These are phyloP conservation scores for Holothuria glaberrima DNA, from an alignment of 35 echinoderm and acorn worm species.

Conservation along the genomic window DNA sequence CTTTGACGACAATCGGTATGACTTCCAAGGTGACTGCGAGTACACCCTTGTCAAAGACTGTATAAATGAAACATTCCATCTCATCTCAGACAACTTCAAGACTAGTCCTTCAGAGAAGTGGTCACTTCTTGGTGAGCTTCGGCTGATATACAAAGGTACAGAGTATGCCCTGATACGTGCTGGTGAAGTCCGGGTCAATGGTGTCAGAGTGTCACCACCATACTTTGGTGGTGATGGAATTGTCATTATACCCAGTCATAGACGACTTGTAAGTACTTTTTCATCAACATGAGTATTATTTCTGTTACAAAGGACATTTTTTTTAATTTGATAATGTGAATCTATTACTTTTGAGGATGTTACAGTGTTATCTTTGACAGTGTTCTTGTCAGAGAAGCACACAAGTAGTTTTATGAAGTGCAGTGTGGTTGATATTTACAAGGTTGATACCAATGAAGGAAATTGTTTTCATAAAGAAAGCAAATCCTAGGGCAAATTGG, in stretches of 20 bases:
- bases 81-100: slow-evolving; percentile 78
- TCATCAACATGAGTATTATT: too few relatives aligned
- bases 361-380: neutral
- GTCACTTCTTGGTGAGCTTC: slow-evolving; percentile 13
- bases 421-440: too few relatives aligned
- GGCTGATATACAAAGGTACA: slow-evolving; percentile 16
- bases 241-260: slow-evolving; percentile 3
- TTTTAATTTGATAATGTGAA: neutral
- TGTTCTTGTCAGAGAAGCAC: neutral
- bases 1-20: slow-evolving; percentile 67
- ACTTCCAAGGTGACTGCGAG: slow-evolving; percentile 89
- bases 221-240: slow-evolving; percentile 35
- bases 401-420: too few relatives aligned
- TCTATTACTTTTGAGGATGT: neutral
- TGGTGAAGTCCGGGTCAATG: slow-evolving; percentile 52
- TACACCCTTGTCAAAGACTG: slow-evolving; percentile 87
- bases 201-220: slow-evolving; percentile 38
- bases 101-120: slow-evolving; percentile 67
- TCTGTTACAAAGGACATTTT: neutral
- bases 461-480: too few relatives aligned
- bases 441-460: too few relatives aligned
- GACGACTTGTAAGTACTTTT: slow-evolving; percentile 27
- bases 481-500: too few relatives aligned
- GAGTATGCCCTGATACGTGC: slow-evolving; percentile 20
- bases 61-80: slow-evolving; percentile 47